phyloP scores from a whole-genome alignment of 2,113 vertebrate genomes.

The Muscicapa adusta region DNA sequence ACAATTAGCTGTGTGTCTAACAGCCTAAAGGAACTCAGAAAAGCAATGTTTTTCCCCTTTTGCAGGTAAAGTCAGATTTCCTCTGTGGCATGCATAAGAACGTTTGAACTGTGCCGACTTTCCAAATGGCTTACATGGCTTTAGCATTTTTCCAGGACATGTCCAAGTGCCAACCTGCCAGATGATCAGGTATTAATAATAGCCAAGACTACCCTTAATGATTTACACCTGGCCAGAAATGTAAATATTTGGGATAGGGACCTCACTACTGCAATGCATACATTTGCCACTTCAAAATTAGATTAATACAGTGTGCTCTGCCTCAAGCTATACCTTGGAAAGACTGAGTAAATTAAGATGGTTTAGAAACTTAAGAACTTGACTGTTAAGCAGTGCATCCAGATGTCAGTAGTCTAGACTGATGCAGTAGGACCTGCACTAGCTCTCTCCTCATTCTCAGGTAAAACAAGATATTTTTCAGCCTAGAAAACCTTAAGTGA shows the following conservation, averaged over 20 bases:
- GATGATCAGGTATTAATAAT: conserved; percentile 46
- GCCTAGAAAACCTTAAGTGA: not conserved
- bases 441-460: not conserved
- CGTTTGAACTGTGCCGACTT: not conserved
- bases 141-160: not conserved
- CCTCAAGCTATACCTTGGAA: conserved; percentile 25
- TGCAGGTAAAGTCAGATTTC: not conserved
- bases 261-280: conserved; percentile 8
- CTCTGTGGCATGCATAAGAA: not conserved
- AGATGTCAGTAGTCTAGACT: not conserved
- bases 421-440: not conserved
- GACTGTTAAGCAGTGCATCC: not conserved
- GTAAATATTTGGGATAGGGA: conserved; percentile 2
- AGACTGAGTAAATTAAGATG: not conserved
- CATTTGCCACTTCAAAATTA: conserved; percentile 29
- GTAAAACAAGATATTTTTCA: not conserved
- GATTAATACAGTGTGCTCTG: not conserved
- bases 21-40: not conserved
- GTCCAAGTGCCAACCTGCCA: not conserved
- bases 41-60: not conserved
- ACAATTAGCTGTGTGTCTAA: not conserved
- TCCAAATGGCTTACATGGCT: not conserved
- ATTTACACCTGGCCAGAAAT: conserved; percentile 43
- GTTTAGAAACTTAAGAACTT: conserved; percentile 11
- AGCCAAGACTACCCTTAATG: conserved; percentile 29